Evolutionary conservation across 2,888 invertebrate genomes (phyloP), one percentile per base, ranked within the genome.

Genomic region (Itoplectis maculator): DNA sequence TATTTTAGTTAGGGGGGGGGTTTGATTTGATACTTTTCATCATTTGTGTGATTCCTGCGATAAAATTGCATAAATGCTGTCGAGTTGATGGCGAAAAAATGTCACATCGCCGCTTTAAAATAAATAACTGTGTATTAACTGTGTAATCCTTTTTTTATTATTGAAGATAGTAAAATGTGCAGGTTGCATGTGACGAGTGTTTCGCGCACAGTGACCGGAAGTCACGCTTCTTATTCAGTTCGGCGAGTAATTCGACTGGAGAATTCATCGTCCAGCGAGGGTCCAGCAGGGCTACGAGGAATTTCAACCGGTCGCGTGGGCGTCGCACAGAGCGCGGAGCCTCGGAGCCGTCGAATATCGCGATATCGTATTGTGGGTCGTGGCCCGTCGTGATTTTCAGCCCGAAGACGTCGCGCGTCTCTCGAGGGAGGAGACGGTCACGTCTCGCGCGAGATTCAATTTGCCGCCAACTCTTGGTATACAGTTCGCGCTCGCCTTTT

Each of bases 351-450:
- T 54, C 66, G 87, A 54, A 23, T 85, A 87, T 86, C 86, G 86
- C 88, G 90, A 90, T 89, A 90, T 65, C 88, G 90, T 90, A 90
- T 89, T 89, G 89, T 88, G 87, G 86, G 85, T 84, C 87, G 84
- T 89, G 88, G 40, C 35, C 56, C 74, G 75, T 74, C 84, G 82
- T 85, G 85, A 85, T 85, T 85, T 85, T 75, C 80, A 80, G 81
- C 76, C 66, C 75, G 73, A 79, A 74, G 68, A 69, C 81, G 69
- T 47, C 76, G n/a, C n/a, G n/a, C n/a, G 78, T 59, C 74, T 84
- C 82, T 83, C 82, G 11, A 47, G 84, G 82, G 79, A 81, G 61
- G 74, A 79, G 86, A 81, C 83, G 81, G 84, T 86, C 86, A 85
- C 85, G 86, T 85, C 86, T 84, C 79, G 82, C 70, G 81, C 85